Percentiles rank a stretch among this genome's conserved stretches.
phyloP scores from a whole-genome alignment of 1,140 invertebrate species.

The Mactra quadrangularis region DNA sequence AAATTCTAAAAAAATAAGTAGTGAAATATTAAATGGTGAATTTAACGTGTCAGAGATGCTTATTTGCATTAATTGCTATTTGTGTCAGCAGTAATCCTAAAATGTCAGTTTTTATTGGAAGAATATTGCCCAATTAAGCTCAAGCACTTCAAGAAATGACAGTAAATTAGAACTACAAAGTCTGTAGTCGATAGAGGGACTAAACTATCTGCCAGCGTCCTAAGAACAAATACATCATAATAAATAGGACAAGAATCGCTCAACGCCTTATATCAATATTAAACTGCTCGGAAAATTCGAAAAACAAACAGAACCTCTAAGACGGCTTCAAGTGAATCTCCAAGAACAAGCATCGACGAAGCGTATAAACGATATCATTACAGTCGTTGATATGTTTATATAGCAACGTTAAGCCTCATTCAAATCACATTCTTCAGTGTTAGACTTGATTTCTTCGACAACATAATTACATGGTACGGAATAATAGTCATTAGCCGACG shows the following conservation, averaged over 20 bases:
- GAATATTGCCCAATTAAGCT: too few relatives aligned
- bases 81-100: too few relatives aligned
- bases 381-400: conserved; percentile 27
- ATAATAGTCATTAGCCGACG: conserved; percentile 10
- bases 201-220: conserved; percentile 1
- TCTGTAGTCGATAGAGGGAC: too few relatives aligned
- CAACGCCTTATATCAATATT: conserved; percentile 25
- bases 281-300: conserved; percentile 46
- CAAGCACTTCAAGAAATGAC: too few relatives aligned
- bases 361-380: conserved; percentile 38
- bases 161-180: too few relatives aligned
- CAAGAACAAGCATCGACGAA: conserved; percentile 12
- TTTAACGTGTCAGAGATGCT: too few relatives aligned
- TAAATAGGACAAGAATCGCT: conserved; percentile 41
- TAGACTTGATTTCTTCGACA: conserved; percentile 31
- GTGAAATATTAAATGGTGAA: too few relatives aligned
- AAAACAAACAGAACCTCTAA: conserved; percentile 32
- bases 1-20: too few relatives aligned
- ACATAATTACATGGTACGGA: conserved; percentile 34
- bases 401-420: conserved; percentile 36
- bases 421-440: conserved; percentile 32
- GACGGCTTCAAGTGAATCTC: background rate
- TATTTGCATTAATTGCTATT: too few relatives aligned
- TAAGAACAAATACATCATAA: conserved; percentile 29
- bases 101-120: too few relatives aligned